Conservation (phyloP, 2,888 invertebrate genomes). For the Xylocampa areola region DNA sequence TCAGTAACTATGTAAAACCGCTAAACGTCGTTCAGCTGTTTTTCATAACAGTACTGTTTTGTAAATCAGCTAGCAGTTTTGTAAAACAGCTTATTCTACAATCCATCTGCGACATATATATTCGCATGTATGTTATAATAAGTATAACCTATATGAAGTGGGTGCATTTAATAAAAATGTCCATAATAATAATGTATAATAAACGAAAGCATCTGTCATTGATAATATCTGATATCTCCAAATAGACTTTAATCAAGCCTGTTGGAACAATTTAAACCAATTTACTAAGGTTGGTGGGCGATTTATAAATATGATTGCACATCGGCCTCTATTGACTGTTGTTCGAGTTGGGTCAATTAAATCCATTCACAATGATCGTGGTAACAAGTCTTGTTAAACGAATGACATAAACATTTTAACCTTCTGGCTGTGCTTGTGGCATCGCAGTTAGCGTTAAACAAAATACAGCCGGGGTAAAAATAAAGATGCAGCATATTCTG, state of each 20-base stretch:
- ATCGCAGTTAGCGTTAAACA: background rate
- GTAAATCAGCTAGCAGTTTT: too few relatives aligned
- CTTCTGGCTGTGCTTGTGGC: conserved; percentile 27
- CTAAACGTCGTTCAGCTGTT: too few relatives aligned
- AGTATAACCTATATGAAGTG: too few relatives aligned
- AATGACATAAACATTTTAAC: conserved; percentile 46
- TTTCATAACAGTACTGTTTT: too few relatives aligned
- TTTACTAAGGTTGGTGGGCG: conserved; percentile 75
- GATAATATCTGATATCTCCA: conserved; percentile 62
- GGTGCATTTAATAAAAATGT: conserved; percentile 18
- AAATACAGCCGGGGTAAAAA: conserved; percentile 1
- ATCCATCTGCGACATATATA: too few relatives aligned
- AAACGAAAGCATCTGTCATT: conserved; percentile 48
- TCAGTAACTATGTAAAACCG: too few relatives aligned
- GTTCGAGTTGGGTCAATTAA: conserved; percentile 71
- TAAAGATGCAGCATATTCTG: conserved; percentile 8
- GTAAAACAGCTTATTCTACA: too few relatives aligned
- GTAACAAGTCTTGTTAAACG: conserved; percentile 31
- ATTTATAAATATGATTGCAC: conserved; percentile 71
- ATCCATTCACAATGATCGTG: conserved; percentile 59
- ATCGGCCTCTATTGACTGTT: conserved; percentile 68
- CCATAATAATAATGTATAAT: conserved; percentile 12
- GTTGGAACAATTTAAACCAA: conserved; percentile 81
- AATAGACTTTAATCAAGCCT: conserved; percentile 80
- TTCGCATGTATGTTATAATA: too few relatives aligned